Percentiles rank a stretch among this genome's conserved stretches.
These are phyloP conservation scores for Valencia hispanica DNA, from an alignment of 2,797 vertebrate species.

Conservation along the genomic window DNA sequence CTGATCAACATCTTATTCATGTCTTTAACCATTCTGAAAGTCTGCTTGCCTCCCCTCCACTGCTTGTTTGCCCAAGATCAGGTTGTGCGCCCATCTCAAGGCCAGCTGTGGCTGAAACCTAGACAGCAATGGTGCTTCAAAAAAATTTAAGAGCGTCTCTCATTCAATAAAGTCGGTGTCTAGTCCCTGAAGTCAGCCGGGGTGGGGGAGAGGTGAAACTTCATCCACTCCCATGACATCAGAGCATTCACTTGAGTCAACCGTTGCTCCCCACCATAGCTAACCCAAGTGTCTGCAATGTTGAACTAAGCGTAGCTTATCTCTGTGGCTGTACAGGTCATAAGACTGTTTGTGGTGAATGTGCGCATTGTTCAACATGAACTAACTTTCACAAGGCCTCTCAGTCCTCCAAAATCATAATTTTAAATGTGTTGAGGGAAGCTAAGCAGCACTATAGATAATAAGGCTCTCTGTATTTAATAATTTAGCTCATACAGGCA, in stretches of 20 bases:
- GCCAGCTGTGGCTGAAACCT: constrained; percentile 71
- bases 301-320: constrained; percentile 41
- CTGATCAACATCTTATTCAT: background rate
- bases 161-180: constrained; percentile 72
- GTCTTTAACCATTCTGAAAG: constrained; percentile 30
- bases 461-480: constrained; percentile 7
- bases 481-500: constrained; percentile 10
- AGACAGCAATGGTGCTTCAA: constrained; percentile 55
- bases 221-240: constrained; percentile 67
- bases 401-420: constrained; percentile 39
- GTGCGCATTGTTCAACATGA: constrained; percentile 65
- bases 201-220: constrained; percentile 57
- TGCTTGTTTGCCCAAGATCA: constrained; percentile 71
- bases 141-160: constrained; percentile 50
- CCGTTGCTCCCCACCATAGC: constrained; percentile 34
- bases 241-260: constrained; percentile 36
- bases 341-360: constrained; percentile 69
- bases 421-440: constrained; percentile 29
- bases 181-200: constrained; percentile 49
- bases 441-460: constrained; percentile 28
- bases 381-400: constrained; percentile 52
- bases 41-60: constrained; percentile 27
- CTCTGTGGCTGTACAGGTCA: constrained; percentile 56
- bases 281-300: constrained; percentile 34
- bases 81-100: constrained; percentile 52